Percentiles rank a stretch among this genome's conserved stretches.
Conservation (phyloP, 2,113 vertebrate genomes). For the Sterna hirundo region DNA sequence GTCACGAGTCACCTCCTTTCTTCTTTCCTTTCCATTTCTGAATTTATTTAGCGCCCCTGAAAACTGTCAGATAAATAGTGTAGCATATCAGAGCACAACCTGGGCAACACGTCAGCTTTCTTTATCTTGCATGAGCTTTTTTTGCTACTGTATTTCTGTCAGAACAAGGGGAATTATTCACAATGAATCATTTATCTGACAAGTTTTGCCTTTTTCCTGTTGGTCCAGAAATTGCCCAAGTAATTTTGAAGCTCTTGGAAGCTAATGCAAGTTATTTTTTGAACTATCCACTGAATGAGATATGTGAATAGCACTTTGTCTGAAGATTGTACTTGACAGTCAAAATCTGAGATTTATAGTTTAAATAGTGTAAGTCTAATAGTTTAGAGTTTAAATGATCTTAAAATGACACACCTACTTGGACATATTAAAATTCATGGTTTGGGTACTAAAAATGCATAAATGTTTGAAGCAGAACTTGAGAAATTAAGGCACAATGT, state of each 20-base stretch:
- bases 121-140: background rate
- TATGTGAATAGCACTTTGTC: background rate
- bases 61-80: background rate
- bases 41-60: background rate
- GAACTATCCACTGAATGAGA: background rate
- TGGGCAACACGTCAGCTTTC: background rate
- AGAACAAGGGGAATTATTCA: background rate
- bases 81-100: background rate
- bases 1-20: background rate
- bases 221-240: background rate
- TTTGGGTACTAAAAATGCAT: background rate
- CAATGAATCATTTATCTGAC: background rate
- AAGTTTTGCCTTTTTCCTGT: background rate
- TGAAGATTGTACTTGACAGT: background rate
- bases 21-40: background rate
- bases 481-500: background rate
- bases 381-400: background rate
- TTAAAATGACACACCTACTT: background rate
- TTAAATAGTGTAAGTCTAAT: background rate
- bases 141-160: background rate
- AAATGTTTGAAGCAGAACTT: background rate
- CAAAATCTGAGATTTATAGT: background rate
- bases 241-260: slow-evolving; percentile 13
- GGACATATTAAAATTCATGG: background rate
- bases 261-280: background rate